These are phyloP conservation scores for Acromyrmex heyeri DNA, from an alignment of 1,140 invertebrate species.

Conservation along the genomic window DNA sequence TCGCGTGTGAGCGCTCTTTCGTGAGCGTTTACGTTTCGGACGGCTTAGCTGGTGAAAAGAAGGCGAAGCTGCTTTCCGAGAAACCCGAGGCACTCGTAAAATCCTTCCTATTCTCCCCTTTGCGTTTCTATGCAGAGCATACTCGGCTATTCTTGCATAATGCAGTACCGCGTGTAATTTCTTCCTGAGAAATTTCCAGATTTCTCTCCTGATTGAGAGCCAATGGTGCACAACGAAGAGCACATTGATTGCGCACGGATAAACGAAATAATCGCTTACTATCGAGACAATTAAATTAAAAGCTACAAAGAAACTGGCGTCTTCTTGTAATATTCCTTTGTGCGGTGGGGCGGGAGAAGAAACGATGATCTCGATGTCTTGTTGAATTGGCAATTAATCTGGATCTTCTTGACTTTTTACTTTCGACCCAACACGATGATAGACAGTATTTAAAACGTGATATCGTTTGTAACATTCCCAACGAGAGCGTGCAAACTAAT, in stretches of 20 bases:
- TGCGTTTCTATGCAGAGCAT: conserved; percentile 38
- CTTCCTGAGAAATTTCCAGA: conserved; percentile 64
- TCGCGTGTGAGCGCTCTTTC: conserved; percentile 5
- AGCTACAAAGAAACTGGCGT: conserved; percentile 34
- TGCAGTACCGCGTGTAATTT: conserved; percentile 52
- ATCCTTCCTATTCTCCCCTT: conserved; percentile 35
- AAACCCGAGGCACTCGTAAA: conserved; percentile 33
- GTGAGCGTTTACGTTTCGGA: conserved; percentile 52
- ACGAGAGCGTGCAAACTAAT: neutral
- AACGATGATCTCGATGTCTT: conserved; percentile 64
- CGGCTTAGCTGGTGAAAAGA: conserved; percentile 11
- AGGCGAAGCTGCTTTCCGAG: conserved; percentile 12
- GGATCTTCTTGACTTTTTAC: conserved; percentile 25
- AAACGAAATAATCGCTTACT: conserved; percentile 66
- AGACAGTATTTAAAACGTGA: conserved; percentile 20
- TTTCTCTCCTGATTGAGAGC: conserved; percentile 46
- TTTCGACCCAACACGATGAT: neutral
- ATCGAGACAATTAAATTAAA: conserved; percentile 72
- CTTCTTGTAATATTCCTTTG: conserved; percentile 67
- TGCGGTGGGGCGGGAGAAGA: conserved; percentile 70
- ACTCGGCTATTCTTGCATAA: conserved; percentile 50
- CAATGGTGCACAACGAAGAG: conserved; percentile 18
- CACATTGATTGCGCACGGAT: conserved; percentile 50
- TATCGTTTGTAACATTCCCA: neutral
- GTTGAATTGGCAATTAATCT: conserved; percentile 57